These are phyloP conservation scores for Nycticorax nycticorax DNA, from an alignment of 2,113 vertebrate species.

Conservation along the genomic window DNA sequence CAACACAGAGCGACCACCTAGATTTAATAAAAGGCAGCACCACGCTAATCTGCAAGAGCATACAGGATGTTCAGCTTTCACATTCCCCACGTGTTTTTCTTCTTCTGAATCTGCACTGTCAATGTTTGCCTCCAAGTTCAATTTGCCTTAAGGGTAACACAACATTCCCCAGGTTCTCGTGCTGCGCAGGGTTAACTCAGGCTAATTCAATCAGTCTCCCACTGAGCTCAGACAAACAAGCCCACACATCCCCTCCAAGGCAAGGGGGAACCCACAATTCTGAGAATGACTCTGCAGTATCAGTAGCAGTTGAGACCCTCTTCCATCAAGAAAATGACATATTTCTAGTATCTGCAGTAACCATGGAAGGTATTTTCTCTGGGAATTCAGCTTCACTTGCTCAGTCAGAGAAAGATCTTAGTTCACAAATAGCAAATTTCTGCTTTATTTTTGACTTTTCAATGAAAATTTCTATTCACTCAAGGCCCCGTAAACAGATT, in stretches of 20 bases:
- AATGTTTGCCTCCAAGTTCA: slow-evolving; percentile 18
- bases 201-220: neutral
- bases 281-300: neutral
- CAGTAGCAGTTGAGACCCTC: neutral
- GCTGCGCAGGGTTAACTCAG: neutral
- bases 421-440: neutral
- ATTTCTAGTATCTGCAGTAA: neutral
- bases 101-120: slow-evolving; percentile 15
- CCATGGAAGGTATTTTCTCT: neutral
- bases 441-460: neutral
- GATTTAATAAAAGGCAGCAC: slow-evolving; percentile 12
- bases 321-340: neutral
- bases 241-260: neutral
- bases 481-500: neutral
- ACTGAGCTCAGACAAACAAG: neutral
- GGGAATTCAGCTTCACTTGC: neutral
- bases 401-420: neutral
- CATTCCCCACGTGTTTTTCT: slow-evolving; percentile 15
- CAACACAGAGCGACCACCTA: neutral
- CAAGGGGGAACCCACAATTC: neutral
- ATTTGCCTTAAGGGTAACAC: neutral
- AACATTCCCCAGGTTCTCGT: neutral
- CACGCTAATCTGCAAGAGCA: neutral
- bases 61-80: slow-evolving; percentile 5
- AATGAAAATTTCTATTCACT: neutral